Evolutionary conservation across 2,888 invertebrate genomes (phyloP).

Genomic region (Hirtodrosophila histrioides): DNA sequence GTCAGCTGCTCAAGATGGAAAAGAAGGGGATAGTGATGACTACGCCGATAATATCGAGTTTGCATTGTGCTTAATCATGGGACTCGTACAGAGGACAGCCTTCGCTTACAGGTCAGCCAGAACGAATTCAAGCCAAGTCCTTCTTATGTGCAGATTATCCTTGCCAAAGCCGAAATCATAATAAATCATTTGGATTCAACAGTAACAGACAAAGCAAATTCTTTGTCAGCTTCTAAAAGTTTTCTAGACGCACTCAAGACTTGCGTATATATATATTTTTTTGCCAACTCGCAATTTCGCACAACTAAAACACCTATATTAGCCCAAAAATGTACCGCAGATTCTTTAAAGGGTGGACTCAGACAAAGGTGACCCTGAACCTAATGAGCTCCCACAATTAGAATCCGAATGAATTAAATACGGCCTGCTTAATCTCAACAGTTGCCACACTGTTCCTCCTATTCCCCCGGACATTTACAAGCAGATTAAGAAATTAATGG

Average conservation of each 20-base stretch:
- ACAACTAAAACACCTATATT: neutral
- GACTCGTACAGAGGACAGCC: constrained; percentile 8
- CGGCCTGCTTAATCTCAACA: constrained; percentile 3
- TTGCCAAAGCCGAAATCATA: constrained; percentile 56
- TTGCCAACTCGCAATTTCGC: constrained; percentile 1
- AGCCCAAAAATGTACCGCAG: constrained; percentile 5
- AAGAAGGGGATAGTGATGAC: neutral
- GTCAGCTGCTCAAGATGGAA: constrained; percentile 32
- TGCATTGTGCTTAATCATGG: constrained; percentile 48
- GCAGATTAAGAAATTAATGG: constrained; percentile 47
- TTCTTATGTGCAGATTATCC: constrained; percentile 17
- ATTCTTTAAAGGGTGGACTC: constrained; percentile 17
- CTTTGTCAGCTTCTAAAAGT: too few species aligned
- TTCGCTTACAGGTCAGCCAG: constrained; percentile 10
- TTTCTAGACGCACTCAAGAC: constrained; percentile 1
- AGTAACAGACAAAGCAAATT: neutral
- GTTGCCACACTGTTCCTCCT: neutral
- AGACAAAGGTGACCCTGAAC: constrained; percentile 35
- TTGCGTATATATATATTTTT: too few species aligned
- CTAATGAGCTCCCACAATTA: constrained; percentile 29
- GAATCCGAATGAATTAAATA: constrained; percentile 9
- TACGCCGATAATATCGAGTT: constrained; percentile 47
- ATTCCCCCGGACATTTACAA: constrained; percentile 19
- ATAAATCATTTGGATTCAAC: constrained; percentile 61
- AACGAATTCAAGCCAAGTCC: constrained; percentile 32